Base-by-base conservation (phyloP, 2,888 invertebrate genomes). In the Osmoderma eremita region DNA sequence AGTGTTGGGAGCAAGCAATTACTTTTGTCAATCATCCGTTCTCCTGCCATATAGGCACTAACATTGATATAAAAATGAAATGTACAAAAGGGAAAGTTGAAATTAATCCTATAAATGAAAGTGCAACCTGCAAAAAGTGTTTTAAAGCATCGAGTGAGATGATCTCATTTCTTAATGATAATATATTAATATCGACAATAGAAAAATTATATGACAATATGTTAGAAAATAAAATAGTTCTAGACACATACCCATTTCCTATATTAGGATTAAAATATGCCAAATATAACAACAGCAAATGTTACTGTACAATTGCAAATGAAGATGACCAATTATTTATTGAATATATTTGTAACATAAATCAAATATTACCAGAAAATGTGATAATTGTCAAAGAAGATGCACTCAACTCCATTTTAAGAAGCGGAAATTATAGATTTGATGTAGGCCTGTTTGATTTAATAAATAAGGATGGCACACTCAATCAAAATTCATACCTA, bases 1-100 rank as follows among this genome's bases (percentile, higher is more conserved):
- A 85, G 69, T 92, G 92, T 74, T 94, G 93, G 93, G 92, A 93
- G 77, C 91, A 92, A 77, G 91, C 91, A 5, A 83, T 93, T 41
- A 91, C 90, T 78, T 88, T 87, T 79, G 81, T 87, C 67, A 80
- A 83, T 56, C 75, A 84, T 71, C 84, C 87, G 1, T 63, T 80
- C 13, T 3, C 18, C 4, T 71, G 82, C 1, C 69, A 76, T 58
- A 69, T 79, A 68, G 78, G 82, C 71, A 78, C 83, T 42, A 74
- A 73, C 18, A 67, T 84, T 62, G 74, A 78, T 67, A 68, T 83
- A 63, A 73, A 81, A 67, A 79, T 85, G 72, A 77, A 81, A 48
- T 79, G 84, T 73, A 30, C 78, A 80, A 67, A 76, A 78, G 50
- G 84, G 86, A 30, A 83, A 83, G 76, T 73, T 74, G n/a, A 41